These are phyloP conservation scores for Enteromius treurensis DNA, from an alignment of 2,797 vertebrate species.

Conservation along the genomic window DNA sequence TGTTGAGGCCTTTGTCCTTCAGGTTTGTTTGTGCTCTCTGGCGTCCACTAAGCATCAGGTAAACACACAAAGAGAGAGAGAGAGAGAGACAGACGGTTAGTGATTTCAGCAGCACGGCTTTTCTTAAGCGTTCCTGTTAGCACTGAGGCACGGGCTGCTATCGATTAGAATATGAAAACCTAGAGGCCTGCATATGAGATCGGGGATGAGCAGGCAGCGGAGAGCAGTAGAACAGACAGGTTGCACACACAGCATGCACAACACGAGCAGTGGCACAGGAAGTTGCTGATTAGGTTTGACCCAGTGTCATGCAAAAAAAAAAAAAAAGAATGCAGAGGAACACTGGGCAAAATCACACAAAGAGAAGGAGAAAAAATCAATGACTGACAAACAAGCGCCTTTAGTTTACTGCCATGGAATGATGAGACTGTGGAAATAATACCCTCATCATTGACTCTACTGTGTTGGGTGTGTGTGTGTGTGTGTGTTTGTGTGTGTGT, in stretches of 20 bases:
- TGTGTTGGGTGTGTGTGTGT: slow-evolving; percentile 6
- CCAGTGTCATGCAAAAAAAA: slow-evolving; percentile 35
- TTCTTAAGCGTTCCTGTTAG: slow-evolving; percentile 46
- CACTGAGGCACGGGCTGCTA: slow-evolving; percentile 33
- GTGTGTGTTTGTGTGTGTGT: slow-evolving; percentile 14
- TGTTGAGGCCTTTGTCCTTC: slow-evolving; percentile 30
- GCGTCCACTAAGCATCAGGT: slow-evolving; percentile 31
- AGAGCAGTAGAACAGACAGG: slow-evolving; percentile 33
- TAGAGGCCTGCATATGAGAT: slow-evolving; percentile 42
- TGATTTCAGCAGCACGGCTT: slow-evolving; percentile 31
- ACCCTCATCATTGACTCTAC: slow-evolving; percentile 39
- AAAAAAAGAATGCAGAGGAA: slow-evolving; percentile 15
- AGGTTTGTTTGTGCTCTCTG: slow-evolving; percentile 32
- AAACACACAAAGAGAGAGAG: slow-evolving; percentile 39
- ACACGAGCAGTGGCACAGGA: slow-evolving; percentile 7
- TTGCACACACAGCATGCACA: slow-evolving; percentile 35
- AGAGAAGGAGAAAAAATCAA: slow-evolving; percentile 42
- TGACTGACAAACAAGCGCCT: slow-evolving; percentile 37
- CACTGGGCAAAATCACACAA: slow-evolving; percentile 27
- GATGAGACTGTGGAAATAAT: slow-evolving; percentile 45
- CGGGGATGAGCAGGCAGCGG: slow-evolving; percentile 24
- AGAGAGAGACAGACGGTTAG: slow-evolving; percentile 25
- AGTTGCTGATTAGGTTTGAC: slow-evolving; percentile 59
- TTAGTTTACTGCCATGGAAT: slow-evolving; percentile 41
- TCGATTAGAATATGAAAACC: slow-evolving; percentile 54